Evolutionary conservation across 1,140 invertebrate genomes (phyloP).

Genomic region (Zaprionus camerounensis): DNA sequence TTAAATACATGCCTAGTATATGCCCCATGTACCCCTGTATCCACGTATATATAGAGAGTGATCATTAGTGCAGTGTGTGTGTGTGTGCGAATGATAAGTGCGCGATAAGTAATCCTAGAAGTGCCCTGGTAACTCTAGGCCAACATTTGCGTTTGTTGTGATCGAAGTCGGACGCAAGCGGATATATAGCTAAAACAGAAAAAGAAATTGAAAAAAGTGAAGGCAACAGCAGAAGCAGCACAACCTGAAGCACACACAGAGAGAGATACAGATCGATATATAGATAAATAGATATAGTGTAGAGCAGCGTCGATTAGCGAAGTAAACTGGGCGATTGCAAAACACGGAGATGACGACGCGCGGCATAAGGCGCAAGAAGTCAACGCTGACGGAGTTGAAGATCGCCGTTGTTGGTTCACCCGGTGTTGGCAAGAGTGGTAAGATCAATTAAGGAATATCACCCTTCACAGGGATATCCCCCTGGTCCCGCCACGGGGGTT

Average conservation of each 20-base stretch:
- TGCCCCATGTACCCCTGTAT: neutral
- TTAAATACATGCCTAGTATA: neutral
- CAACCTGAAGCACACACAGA: conserved; percentile 6
- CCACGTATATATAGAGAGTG: conserved; percentile 19
- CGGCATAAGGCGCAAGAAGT: conserved; percentile 94
- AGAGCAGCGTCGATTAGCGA: neutral
- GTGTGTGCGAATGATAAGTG: conserved; percentile 16
- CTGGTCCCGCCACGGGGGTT: neutral
- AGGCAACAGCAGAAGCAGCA: neutral
- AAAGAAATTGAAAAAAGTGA: conserved; percentile 13
- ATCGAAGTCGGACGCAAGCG: conserved; percentile 51
- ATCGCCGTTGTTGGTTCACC: conserved; percentile 94
- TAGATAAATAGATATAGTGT: neutral
- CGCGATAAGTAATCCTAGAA: conserved; percentile 30
- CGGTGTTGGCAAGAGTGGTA: conserved; percentile 95
- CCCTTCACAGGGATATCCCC: neutral
- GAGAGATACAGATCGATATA: conserved; percentile 10
- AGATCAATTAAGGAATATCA: conserved; percentile 18
- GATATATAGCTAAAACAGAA: conserved; percentile 45
- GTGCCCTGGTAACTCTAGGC: conserved; percentile 65
- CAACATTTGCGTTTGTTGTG: conserved; percentile 71
- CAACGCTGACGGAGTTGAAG: conserved; percentile 94
- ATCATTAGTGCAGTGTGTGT: neutral
- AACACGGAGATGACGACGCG: conserved; percentile 86
- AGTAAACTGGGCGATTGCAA: conserved; percentile 34